These are phyloP conservation scores for Gephyroberyx darwinii DNA, from an alignment of 2,797 vertebrate species.

Conservation along the genomic window DNA sequence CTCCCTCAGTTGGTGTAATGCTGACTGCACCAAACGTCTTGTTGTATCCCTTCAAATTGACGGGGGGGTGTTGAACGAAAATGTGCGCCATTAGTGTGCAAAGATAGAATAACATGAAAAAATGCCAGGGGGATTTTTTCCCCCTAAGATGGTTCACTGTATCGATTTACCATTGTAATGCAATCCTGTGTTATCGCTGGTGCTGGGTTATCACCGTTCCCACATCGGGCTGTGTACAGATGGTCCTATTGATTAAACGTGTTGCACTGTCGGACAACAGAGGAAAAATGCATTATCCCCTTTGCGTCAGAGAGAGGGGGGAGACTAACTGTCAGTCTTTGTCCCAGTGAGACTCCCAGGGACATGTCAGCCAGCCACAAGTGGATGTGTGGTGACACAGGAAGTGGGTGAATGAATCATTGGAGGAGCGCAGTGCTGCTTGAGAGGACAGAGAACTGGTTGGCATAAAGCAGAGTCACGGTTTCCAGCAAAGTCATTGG, in stretches of 20 bases:
- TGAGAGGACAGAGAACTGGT: background rate
- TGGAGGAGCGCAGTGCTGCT: slow-evolving; percentile 4
- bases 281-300: slow-evolving; percentile 7
- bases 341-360: too few relatives aligned
- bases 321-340: background rate
- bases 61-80: too few relatives aligned
- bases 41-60: background rate
- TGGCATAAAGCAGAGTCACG: background rate
- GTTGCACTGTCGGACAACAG: too few relatives aligned
- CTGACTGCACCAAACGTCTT: background rate
- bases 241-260: slow-evolving; percentile 32
- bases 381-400: background rate
- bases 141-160: too few relatives aligned
- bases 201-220: slow-evolving; percentile 35
- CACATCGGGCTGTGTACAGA: slow-evolving; percentile 50
- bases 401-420: slow-evolving; percentile 5
- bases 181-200: background rate
- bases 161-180: too few relatives aligned
- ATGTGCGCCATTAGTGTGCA: too few relatives aligned
- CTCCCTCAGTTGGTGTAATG: background rate
- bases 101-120: too few relatives aligned
- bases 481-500: background rate
- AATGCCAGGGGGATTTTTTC: too few relatives aligned
- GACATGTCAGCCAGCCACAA: background rate
- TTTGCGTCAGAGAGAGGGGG: background rate